These are phyloP conservation scores for Apoderus coryli DNA, from an alignment of 2,888 invertebrate genomes.

Conservation along the genomic window DNA sequence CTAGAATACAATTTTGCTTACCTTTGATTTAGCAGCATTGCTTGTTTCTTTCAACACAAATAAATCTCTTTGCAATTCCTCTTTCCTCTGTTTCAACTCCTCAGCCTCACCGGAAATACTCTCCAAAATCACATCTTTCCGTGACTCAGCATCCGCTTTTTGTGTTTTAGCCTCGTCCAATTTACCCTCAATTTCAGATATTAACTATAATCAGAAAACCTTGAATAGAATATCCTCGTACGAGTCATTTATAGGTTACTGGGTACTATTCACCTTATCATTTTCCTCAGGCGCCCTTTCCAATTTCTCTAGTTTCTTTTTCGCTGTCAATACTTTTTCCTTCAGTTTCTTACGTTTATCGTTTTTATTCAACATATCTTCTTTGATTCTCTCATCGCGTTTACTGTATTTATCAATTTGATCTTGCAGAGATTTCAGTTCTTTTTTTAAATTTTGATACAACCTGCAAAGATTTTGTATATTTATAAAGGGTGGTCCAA, in stretches of 20 bases:
- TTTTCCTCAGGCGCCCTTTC: slow-evolving; percentile 58
- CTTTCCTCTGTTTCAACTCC: slow-evolving; percentile 56
- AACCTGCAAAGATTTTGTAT: too few species aligned
- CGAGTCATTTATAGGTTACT: too few species aligned
- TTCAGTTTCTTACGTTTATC: slow-evolving; percentile 63
- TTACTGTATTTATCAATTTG: slow-evolving; percentile 49
- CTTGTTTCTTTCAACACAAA: slow-evolving; percentile 53
- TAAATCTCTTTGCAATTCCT: slow-evolving; percentile 50
- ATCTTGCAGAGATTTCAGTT: slow-evolving; percentile 30
- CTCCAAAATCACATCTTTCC: slow-evolving; percentile 43
- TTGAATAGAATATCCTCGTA: too few species aligned
- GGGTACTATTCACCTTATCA: slow-evolving; percentile 40
- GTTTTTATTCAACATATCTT: slow-evolving; percentile 51
- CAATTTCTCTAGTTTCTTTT: slow-evolving; percentile 50
- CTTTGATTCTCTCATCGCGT: slow-evolving; percentile 48
- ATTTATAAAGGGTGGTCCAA: too few species aligned
- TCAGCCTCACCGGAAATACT: slow-evolving; percentile 52
- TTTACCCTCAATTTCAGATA: too few species aligned
- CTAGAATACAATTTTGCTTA: slow-evolving; percentile 20
- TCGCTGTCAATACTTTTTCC: slow-evolving; percentile 48
- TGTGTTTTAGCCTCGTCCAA: too few species aligned
- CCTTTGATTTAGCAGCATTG: slow-evolving; percentile 51
- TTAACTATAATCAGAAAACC: too few species aligned
- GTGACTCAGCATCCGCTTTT: slow-evolving; percentile 41
- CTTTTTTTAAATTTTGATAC: slow-evolving; percentile 31